Base-by-base conservation (phyloP, 2,888 invertebrate genomes). In the Epirrhoe alternata region DNA sequence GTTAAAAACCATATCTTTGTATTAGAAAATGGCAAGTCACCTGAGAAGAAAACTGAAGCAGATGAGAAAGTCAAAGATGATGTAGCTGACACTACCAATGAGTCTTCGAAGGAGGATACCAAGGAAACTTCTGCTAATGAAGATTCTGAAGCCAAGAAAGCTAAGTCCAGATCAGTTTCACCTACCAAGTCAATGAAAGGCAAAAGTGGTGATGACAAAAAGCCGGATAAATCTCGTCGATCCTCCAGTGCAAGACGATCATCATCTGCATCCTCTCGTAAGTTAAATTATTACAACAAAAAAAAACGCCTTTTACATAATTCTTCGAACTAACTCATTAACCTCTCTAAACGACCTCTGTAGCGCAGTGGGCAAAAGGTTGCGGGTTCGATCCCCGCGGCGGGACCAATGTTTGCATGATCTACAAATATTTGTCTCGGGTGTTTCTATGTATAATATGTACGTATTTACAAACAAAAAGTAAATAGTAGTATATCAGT, bases 21-120 rank as follows among this genome's bases (percentile, higher is more conserved):
- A 33, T 49, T 33, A 92, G 92, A 92, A 85, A 92, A 93, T 72
- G 92, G 92, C 42, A 91, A 91, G 78, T 92, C 92, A 16, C 91
- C 91, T 1, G 92, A 89, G 69, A 87, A 85, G 81, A 83, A 92
- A 83, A 86, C 88, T 75, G 89, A 87, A 0, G 67, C 75, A 69
- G 86, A 90, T 77, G 73, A 84, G 75, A 86, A 90, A 80, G 85
- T 92, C 75, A 70, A 68, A 17, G 64, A 61, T 5, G 88, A 94
- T 83, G 79, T 82, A 55, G 79, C 82, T 45, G 87, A 83, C 66
- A 75, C 80, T 0, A 78, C 74, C n/a, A 78, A 70, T 49, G 88
- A 87, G 51, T 62, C 76, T 24, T 74, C 79, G 66, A 92, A 85
- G 81, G 88, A 89, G 76, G 92, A 90, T 76, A 85, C 78, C 84